A percentile compares a stretch with the other conserved stretches of the same genome.
phyloP scores from a whole-genome alignment of 1,140 invertebrate genomes.

The Platyscapa corneri region DNA sequence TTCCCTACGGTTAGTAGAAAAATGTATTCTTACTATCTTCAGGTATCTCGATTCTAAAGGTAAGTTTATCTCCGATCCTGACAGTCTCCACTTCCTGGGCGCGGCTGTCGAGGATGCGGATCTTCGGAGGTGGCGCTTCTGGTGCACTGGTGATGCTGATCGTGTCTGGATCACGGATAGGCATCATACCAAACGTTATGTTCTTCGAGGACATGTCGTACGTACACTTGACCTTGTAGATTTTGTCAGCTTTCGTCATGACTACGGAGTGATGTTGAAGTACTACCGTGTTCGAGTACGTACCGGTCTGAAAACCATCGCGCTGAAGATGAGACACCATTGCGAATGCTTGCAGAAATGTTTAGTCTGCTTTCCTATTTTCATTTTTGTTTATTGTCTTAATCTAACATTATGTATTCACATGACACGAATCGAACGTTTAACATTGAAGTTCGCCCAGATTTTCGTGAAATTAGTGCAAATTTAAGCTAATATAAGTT shows the following conservation, averaged over 20 bases:
- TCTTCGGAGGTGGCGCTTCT: constrained; percentile 94
- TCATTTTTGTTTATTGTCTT: not conserved
- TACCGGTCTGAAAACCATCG: constrained; percentile 83
- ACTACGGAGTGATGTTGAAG: constrained; percentile 96
- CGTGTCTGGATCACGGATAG: constrained; percentile 95
- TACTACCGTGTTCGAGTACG: constrained; percentile 95
- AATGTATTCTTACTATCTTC: constrained; percentile 88
- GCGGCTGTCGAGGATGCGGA: constrained; percentile 89
- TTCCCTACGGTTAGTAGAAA: too few relatives aligned
- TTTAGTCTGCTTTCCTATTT: not conserved
- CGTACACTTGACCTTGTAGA: constrained; percentile 96
- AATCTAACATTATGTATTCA: too few relatives aligned
- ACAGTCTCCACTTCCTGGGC: constrained; percentile 94
- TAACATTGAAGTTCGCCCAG: too few relatives aligned
- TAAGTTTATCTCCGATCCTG: constrained; percentile 94
- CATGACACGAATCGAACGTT: too few relatives aligned
- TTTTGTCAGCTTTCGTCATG: constrained; percentile 97
- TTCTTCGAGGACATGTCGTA: constrained; percentile 98
- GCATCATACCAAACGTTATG: constrained; percentile 98
- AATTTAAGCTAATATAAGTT: too few relatives aligned
- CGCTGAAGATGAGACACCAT: constrained; percentile 60
- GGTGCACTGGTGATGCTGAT: constrained; percentile 96
- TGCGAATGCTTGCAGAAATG: not conserved
- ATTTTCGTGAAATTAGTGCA: not conserved
- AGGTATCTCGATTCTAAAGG: constrained; percentile 96